These are phyloP conservation scores for Bryconaethiops microstoma DNA, from an alignment of 2,797 vertebrate genomes.

Conservation along the genomic window DNA sequence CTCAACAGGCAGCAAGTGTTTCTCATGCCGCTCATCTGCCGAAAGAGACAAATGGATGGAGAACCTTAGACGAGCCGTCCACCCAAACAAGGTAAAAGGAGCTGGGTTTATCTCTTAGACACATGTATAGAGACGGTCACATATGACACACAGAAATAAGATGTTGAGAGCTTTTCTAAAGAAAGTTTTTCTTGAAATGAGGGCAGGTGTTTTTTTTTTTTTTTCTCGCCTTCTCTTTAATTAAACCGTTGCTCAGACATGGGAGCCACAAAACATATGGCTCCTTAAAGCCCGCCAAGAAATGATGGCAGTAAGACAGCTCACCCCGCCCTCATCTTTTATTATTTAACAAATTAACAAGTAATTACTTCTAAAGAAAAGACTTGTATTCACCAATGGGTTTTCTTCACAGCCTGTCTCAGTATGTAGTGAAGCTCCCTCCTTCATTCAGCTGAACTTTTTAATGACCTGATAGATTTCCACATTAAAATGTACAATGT, in stretches of 20 bases:
- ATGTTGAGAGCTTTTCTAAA: no score
- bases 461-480: conserved; percentile 54
- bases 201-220: conserved; percentile 26
- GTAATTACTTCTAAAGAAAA: conserved; percentile 59
- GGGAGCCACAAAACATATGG: conserved; percentile 50
- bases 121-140: background rate
- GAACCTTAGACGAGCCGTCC: conserved; percentile 94
- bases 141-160: background rate
- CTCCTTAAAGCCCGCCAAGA: conserved; percentile 46
- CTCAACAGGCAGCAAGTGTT: conserved; percentile 97
- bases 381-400: conserved; percentile 9
- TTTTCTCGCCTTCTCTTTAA: conserved; percentile 49
- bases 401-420: conserved; percentile 32
- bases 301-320: conserved; percentile 51
- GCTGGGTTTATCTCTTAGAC: background rate
- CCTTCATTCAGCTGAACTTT: conserved; percentile 47
- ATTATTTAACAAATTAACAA: conserved; percentile 63
- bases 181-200: conserved; percentile 18
- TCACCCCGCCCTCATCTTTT: conserved; percentile 57
- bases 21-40: conserved; percentile 95
- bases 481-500: conserved; percentile 14
- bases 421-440: conserved; percentile 30
- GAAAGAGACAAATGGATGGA: conserved; percentile 99
- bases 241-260: conserved; percentile 22
- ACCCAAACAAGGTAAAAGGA: conserved; percentile 92